Conservation (phyloP, 2,113 vertebrate species). For the Oreamnos americanus region DNA sequence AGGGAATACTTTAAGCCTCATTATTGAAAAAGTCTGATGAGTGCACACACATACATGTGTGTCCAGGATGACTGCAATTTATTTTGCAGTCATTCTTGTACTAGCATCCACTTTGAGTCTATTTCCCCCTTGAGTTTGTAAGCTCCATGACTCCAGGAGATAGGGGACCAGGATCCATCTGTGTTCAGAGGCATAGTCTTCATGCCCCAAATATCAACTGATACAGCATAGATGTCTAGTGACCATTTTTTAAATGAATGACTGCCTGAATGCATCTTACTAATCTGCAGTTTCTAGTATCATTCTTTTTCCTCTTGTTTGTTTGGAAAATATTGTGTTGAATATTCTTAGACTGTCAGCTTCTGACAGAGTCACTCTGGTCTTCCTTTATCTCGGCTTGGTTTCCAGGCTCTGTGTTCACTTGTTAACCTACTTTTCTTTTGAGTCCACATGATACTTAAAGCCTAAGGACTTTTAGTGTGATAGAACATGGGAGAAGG, state of each 20-base stretch:
- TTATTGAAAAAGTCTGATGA: not conserved
- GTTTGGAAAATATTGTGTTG: not conserved
- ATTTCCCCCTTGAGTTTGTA: not conserved
- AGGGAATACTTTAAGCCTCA: not conserved
- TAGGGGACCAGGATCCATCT: fast-evolving
- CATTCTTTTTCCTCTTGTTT: not conserved
- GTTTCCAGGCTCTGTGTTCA: not conserved
- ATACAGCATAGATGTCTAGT: not conserved
- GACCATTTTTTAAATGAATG: not conserved
- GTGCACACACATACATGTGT: not conserved
- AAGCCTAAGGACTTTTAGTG: not conserved
- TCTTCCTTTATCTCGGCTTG: too few relatives aligned
- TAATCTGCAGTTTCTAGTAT: not conserved
- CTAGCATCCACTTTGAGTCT: not conserved
- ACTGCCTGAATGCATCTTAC: not conserved
- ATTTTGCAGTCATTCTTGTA: not conserved
- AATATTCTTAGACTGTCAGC: not conserved
- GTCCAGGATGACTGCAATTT: not conserved
- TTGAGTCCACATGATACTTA: not conserved
- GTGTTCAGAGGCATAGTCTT: not conserved
- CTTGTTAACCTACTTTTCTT: not conserved
- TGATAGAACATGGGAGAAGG: not conserved
- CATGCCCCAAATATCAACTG: not conserved
- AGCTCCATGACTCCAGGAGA: not conserved
- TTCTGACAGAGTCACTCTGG: not conserved